These are phyloP conservation scores for Nasonia oneida DNA, from an alignment of 2,888 invertebrate genomes.

Conservation along the genomic window DNA sequence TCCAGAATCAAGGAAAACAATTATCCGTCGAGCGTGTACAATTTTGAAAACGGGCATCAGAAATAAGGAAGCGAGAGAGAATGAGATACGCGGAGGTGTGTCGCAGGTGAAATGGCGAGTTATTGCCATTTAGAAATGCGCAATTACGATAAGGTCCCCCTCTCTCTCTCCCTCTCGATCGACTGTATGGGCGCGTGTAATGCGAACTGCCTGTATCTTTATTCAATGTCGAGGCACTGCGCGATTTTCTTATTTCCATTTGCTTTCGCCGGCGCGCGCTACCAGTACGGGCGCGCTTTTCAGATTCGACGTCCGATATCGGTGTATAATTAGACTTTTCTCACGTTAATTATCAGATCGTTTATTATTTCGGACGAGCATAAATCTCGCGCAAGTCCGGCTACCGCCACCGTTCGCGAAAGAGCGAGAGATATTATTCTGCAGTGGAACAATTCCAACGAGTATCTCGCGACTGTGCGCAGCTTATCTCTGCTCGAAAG, in stretches of 20 bases:
- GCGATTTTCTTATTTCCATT: conserved; percentile 47
- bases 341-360: conserved; percentile 58
- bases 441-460: background rate
- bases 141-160: conserved; percentile 53
- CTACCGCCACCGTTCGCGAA: background rate
- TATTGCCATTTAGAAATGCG: conserved; percentile 57
- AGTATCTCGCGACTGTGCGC: background rate
- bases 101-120: conserved; percentile 59
- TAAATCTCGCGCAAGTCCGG: conserved; percentile 31
- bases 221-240: conserved; percentile 41
- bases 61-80: conserved; percentile 53
- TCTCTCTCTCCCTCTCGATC: conserved; percentile 6
- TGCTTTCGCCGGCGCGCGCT: conserved; percentile 23
- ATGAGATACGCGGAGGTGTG: conserved; percentile 59
- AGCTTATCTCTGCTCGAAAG: background rate
- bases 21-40: conserved; percentile 24
- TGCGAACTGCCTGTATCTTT: conserved; percentile 47
- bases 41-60: conserved; percentile 17
- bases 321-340: conserved; percentile 56
- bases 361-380: conserved; percentile 20
- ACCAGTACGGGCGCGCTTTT: conserved; percentile 8
- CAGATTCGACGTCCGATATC: conserved; percentile 44
- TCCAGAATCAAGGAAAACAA: conserved; percentile 31
- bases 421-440: too few relatives aligned
- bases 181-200: conserved; percentile 1